Evolutionary conservation across 2,113 vertebrate genomes (phyloP).

Genomic region (Promerops cafer): DNA sequence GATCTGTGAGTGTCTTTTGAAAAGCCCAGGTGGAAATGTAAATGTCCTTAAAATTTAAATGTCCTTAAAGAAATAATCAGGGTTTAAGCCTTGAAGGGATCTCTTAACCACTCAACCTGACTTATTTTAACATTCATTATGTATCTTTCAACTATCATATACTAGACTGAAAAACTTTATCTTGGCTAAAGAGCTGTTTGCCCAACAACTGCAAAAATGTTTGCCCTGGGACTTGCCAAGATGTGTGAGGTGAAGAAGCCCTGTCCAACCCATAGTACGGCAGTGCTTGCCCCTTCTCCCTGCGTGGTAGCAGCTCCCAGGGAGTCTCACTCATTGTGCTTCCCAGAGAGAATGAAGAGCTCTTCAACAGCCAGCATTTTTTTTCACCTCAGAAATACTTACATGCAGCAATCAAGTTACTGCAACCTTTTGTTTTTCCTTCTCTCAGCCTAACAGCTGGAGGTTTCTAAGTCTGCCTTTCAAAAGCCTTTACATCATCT

Average conservation of each 20-base stretch:
- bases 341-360: neutral
- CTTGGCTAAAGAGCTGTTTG: neutral
- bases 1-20: neutral
- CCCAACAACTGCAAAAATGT: neutral
- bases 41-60: neutral
- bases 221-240: neutral
- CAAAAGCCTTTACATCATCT: constrained; percentile 7
- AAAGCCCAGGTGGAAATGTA: neutral
- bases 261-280: rapidly evolving
- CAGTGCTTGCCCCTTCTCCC: rapidly evolving
- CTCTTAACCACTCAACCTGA: neutral
- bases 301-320: neutral
- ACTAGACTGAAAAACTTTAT: neutral
- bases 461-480: neutral
- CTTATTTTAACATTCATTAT: neutral
- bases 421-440: neutral
- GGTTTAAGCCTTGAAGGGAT: neutral
- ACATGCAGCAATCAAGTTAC: neutral
- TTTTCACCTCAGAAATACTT: neutral
- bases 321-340: neutral
- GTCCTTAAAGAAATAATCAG: neutral
- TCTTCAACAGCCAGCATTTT: neutral
- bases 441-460: constrained; percentile 20
- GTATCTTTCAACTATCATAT: neutral
- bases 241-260: neutral